Evolutionary conservation across 2,797 vertebrate species (phyloP).

Genomic region (Acrossocheilus wenchowensis): DNA sequence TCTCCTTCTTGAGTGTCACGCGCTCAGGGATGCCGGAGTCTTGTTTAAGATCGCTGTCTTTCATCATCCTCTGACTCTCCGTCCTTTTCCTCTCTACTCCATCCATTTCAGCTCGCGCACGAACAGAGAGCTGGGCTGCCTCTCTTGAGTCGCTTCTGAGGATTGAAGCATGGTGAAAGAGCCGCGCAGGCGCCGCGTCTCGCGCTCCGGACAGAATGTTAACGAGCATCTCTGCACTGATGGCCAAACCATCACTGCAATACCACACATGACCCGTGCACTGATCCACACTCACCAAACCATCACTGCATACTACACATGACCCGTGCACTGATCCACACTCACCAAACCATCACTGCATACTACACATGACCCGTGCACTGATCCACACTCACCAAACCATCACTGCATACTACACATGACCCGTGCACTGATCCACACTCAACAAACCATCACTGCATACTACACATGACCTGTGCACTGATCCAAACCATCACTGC

Average conservation of each 20-base stretch:
- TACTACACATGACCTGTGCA: too few relatives aligned
- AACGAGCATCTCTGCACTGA: conserved; percentile 66
- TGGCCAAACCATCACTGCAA: too few relatives aligned
- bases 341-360: too few relatives aligned
- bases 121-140: conserved; percentile 65
- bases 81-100: conserved; percentile 77
- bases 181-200: conserved; percentile 80
- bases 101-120: conserved; percentile 81
- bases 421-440: too few relatives aligned
- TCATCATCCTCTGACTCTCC: conserved; percentile 54
- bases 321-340: too few relatives aligned
- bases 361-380: too few relatives aligned
- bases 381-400: too few relatives aligned
- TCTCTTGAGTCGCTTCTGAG: conserved; percentile 57
- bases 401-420: too few relatives aligned
- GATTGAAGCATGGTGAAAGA: conserved; percentile 74
- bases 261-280: background rate
- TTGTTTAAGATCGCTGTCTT: conserved; percentile 56
- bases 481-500: too few relatives aligned
- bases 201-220: conserved; percentile 78
- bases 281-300: too few relatives aligned
- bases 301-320: too few relatives aligned
- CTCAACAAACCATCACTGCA: too few relatives aligned
- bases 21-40: conserved; percentile 73
- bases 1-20: conserved; percentile 94